Conservation (phyloP, 2,113 vertebrate species). For the Brevimyrus niger region DNA sequence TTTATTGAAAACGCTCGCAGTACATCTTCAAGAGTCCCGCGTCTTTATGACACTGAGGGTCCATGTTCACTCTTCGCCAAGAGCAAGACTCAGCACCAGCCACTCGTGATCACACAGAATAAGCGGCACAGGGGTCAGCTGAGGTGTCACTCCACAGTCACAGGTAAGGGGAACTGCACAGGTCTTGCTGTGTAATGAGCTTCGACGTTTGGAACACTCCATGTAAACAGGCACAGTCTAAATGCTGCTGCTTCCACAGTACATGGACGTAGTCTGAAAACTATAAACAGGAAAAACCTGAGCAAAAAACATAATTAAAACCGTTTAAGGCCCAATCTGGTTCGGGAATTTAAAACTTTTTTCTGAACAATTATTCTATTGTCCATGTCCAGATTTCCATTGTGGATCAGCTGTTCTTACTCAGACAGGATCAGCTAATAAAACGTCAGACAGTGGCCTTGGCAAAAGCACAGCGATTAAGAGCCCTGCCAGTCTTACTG, state of each 20-base stretch:
- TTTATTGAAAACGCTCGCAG: background rate
- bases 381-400: background rate
- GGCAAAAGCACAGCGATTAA: background rate
- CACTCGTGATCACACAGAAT: background rate
- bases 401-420: background rate
- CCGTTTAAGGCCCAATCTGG: background rate
- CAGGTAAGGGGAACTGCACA: constrained; percentile 55
- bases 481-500: background rate
- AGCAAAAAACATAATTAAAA: background rate
- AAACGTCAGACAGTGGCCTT: background rate
- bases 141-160: constrained; percentile 45
- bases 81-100: background rate
- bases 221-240: background rate
- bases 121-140: constrained; percentile 9
- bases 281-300: background rate
- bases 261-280: background rate
- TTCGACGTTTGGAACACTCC: background rate
- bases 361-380: background rate
- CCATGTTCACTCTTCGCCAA: background rate
- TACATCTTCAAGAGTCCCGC: background rate
- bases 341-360: background rate
- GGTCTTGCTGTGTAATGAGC: constrained; percentile 55
- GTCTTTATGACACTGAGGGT: background rate
- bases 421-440: background rate
- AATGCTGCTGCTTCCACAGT: background rate